Percentiles rank a stretch among this genome's conserved stretches.
phyloP scores from a whole-genome alignment of 2,797 vertebrate genomes.

The Mycteria americana region DNA sequence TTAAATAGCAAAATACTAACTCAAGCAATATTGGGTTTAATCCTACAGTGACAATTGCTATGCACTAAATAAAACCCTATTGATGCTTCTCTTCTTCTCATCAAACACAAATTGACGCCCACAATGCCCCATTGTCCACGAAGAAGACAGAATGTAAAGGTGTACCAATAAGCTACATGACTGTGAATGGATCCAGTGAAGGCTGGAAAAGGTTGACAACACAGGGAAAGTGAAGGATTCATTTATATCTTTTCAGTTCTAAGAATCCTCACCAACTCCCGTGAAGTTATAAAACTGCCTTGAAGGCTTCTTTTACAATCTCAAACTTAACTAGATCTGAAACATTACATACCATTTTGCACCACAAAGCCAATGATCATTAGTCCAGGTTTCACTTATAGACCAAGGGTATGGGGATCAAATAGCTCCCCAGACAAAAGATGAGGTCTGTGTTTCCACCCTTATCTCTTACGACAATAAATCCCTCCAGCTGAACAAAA shows the following conservation, averaged over 20 bases:
- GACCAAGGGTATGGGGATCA: neutral
- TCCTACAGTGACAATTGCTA: neutral
- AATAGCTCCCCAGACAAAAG: neutral
- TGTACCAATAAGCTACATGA: neutral
- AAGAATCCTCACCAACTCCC: neutral
- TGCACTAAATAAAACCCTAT: neutral
- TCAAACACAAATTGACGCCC: neutral
- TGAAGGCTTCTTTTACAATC: neutral
- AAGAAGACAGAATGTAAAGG: neutral
- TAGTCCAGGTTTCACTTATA: neutral
- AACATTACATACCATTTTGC: neutral
- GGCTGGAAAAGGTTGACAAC: neutral
- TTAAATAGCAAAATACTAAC: neutral
- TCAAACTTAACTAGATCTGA: neutral
- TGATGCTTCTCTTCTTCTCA: neutral
- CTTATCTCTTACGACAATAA: neutral
- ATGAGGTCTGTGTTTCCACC: neutral
- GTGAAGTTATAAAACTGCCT: neutral
- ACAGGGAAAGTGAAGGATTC: neutral
- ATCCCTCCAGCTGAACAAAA: neutral
- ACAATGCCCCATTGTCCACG: neutral
- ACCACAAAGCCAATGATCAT: neutral
- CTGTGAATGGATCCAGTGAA: neutral
- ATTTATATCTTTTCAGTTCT: neutral
- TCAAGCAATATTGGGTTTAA: neutral